Evolutionary conservation across 2,797 vertebrate species (phyloP).

Genomic region (Cryptoprocta ferox): DNA sequence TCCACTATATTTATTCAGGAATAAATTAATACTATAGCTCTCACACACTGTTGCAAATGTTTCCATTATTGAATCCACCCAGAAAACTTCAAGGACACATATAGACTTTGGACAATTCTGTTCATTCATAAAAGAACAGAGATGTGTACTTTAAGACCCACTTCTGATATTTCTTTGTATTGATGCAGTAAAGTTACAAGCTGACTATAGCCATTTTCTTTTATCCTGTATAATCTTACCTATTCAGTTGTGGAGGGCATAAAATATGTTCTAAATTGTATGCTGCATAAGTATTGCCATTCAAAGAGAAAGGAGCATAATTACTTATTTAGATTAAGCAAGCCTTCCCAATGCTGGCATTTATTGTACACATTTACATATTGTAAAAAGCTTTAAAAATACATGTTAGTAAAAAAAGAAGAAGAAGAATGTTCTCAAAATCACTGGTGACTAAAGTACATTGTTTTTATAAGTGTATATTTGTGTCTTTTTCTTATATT

Average conservation of each 20-base stretch:
- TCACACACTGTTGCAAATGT: not conserved
- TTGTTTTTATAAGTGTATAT: not conserved
- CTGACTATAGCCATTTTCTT: not conserved
- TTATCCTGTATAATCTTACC: not conserved
- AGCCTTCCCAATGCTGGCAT: not conserved
- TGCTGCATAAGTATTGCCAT: not conserved
- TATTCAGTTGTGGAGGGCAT: not conserved
- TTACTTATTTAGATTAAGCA: conserved; percentile 13
- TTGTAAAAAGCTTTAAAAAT: not conserved
- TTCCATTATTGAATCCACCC: not conserved
- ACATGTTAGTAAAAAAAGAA: not conserved
- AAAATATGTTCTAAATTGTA: not conserved
- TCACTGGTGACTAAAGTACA: not conserved
- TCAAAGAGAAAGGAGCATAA: not conserved
- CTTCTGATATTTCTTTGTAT: not conserved
- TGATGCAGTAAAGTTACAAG: not conserved
- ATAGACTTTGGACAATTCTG: not conserved
- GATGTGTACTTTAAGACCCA: not conserved
- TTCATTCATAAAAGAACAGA: conserved; percentile 12
- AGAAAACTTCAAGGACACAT: not conserved
- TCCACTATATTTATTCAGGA: not conserved
- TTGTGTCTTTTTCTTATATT: conserved; percentile 4
- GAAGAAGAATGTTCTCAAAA: not conserved
- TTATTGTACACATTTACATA: not conserved
- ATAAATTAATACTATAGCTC: not conserved